Evolutionary conservation across 2,888 invertebrate species (phyloP).

Genomic region (Pristionchus arcanus): DNA sequence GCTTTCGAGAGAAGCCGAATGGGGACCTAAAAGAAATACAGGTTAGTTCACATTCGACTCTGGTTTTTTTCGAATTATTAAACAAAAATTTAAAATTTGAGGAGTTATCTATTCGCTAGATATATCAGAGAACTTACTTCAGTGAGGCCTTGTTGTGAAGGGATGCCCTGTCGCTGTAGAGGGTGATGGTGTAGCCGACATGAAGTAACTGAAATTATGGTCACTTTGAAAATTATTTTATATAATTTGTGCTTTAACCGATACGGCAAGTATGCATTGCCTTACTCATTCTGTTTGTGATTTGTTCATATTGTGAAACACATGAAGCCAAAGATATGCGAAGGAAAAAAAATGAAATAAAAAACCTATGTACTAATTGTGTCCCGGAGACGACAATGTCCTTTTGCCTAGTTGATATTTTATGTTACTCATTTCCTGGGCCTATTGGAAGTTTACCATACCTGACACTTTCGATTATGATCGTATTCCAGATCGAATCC

Average conservation of each 20-base stretch:
- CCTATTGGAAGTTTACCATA: too few relatives aligned
- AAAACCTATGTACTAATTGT: too few relatives aligned
- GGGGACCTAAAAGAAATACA: background rate
- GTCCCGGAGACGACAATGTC: too few relatives aligned
- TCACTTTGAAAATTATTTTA: too few relatives aligned
- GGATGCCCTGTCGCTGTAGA: background rate
- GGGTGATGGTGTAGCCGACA: background rate
- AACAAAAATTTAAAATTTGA: background rate
- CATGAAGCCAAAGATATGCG: background rate
- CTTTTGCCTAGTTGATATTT: too few relatives aligned
- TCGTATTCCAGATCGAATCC: background rate
- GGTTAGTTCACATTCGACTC: background rate
- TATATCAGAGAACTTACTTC: background rate
- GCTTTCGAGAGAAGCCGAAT: background rate
- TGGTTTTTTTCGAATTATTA: too few relatives aligned
- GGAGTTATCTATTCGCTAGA: background rate
- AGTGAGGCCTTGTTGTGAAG: background rate
- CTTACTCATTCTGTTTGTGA: background rate
- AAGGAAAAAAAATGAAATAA: too few relatives aligned
- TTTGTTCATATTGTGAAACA: background rate
- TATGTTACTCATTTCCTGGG: too few relatives aligned
- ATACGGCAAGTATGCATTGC: too few relatives aligned
- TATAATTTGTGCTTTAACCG: too few relatives aligned
- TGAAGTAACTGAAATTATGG: background rate
- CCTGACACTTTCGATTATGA: background rate